phyloP scores from a whole-genome alignment of 2,888 invertebrate genomes.

The Temnothorax ravouxi region DNA sequence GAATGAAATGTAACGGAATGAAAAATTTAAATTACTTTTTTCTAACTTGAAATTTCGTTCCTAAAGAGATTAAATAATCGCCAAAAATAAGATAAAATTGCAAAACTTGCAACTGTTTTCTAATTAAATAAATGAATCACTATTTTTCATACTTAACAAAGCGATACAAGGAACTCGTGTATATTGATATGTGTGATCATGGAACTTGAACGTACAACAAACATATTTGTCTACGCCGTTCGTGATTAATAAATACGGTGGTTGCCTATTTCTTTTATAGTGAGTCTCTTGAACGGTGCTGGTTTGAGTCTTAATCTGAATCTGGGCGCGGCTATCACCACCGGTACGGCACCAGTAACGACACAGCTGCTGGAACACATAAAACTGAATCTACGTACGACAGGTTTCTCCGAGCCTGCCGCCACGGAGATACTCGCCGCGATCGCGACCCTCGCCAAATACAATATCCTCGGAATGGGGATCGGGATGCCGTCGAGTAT shows the following conservation, averaged over 20 bases:
- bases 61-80: background rate
- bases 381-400: slow-evolving; percentile 94
- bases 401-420: slow-evolving; percentile 96
- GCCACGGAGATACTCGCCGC: slow-evolving; percentile 96
- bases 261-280: slow-evolving; percentile 81
- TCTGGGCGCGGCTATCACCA: slow-evolving; percentile 92
- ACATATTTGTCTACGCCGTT: background rate
- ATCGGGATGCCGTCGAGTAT: slow-evolving; percentile 88
- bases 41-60: background rate
- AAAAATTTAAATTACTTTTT: background rate
- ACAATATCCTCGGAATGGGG: slow-evolving; percentile 96
- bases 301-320: slow-evolving; percentile 92
- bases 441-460: slow-evolving; percentile 96
- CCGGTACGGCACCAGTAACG: slow-evolving; percentile 91
- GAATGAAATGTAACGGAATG: background rate
- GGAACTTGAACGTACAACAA: background rate
- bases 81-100: background rate
- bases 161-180: background rate
- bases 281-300: slow-evolving; percentile 90
- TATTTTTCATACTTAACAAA: background rate
- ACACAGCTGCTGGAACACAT: slow-evolving; percentile 95
- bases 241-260: background rate
- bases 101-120: background rate
- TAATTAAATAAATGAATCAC: background rate
- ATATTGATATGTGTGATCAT: background rate